Evolutionary conservation across 1,140 invertebrate species (phyloP).

Genomic region (Drosophila yakuba): DNA sequence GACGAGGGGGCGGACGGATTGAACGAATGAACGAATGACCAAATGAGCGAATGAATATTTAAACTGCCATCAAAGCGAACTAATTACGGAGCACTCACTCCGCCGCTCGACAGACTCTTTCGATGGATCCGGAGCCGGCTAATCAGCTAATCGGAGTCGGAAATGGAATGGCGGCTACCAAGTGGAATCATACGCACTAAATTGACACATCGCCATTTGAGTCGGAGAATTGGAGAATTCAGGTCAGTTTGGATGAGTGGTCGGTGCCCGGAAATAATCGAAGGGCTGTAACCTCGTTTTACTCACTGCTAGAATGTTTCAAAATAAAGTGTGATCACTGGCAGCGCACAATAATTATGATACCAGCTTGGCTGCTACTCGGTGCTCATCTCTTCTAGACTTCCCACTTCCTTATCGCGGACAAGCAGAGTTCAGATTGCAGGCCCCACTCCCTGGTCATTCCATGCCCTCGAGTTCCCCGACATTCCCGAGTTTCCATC

Average conservation of each 20-base stretch:
- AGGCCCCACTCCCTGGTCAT: background rate
- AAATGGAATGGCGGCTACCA: constrained; percentile 11
- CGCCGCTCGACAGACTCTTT: constrained; percentile 13
- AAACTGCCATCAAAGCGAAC: constrained; percentile 32
- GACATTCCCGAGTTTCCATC: constrained; percentile 14
- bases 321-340: too few relatives aligned
- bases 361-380: background rate
- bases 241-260: constrained; percentile 10
- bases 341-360: too few relatives aligned
- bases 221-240: background rate
- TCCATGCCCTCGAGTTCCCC: background rate
- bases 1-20: constrained; percentile 17
- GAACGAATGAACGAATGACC: too few relatives aligned
- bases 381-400: background rate
- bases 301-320: too few relatives aligned
- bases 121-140: background rate
- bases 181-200: constrained; percentile 22
- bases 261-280: background rate
- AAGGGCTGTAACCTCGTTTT: background rate
- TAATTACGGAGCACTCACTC: constrained; percentile 36
- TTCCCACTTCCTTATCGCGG: constrained; percentile 22
- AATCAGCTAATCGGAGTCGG: constrained; percentile 29
- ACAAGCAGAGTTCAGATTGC: constrained; percentile 34
- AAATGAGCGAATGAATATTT: constrained; percentile 29
- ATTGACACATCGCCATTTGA: constrained; percentile 30